These are phyloP conservation scores for Ridgeia piscesae DNA, from an alignment of 1,140 invertebrate species.

Conservation along the genomic window DNA sequence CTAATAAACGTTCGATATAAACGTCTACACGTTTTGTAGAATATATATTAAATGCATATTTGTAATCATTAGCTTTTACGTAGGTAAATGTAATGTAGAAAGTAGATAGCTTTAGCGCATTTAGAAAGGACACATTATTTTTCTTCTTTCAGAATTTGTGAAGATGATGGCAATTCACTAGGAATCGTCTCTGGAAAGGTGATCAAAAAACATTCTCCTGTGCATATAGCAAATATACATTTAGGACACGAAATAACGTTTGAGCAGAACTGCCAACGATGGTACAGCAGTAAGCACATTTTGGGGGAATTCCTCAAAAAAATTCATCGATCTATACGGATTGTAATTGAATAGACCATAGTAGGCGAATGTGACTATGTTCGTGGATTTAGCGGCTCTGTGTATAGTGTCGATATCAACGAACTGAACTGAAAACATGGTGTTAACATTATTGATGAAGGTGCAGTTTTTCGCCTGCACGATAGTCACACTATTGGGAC, in stretches of 20 bases:
- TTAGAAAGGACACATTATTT: background rate
- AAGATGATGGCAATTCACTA: background rate
- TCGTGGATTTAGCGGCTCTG: too few species aligned
- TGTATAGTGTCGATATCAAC: too few species aligned
- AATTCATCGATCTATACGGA: background rate
- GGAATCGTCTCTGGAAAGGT: background rate
- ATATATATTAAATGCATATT: background rate
- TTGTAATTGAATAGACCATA: background rate
- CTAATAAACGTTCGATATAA: too few species aligned
- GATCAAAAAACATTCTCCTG: background rate
- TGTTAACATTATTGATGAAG: too few species aligned
- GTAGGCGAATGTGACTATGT: background rate
- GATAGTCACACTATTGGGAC: too few species aligned
- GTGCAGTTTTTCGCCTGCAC: too few species aligned
- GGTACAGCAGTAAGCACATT: background rate
- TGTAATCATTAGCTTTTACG: background rate
- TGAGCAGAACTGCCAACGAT: background rate
- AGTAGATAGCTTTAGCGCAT: background rate
- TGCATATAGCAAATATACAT: background rate
- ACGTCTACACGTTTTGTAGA: background rate
- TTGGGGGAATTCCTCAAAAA: background rate
- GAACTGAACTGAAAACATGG: too few species aligned
- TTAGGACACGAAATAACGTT: background rate
- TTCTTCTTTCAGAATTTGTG: background rate
- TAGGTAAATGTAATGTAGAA: background rate